Conservation (phyloP, 23 tunicate species). For the Trididemnum miniatum region DNA sequence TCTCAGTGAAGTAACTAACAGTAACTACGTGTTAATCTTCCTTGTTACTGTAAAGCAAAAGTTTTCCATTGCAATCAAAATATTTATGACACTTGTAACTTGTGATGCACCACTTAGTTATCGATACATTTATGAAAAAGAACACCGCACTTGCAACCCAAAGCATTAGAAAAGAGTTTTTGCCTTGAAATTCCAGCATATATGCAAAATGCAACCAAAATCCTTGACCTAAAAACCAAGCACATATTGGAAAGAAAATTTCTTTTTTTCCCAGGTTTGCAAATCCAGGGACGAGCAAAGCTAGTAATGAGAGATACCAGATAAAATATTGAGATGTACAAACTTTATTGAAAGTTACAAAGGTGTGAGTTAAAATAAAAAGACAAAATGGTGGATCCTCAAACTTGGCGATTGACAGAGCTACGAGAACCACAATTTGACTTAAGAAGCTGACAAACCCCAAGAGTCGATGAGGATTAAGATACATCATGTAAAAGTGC, state of each 20-base stretch:
- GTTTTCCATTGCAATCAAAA: conserved; percentile 18
- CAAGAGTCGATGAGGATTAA: conserved; percentile 37
- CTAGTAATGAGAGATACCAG: conserved; percentile 89
- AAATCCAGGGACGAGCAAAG: conserved; percentile 61
- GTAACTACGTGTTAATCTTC: too few species aligned
- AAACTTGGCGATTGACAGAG: conserved; percentile 38
- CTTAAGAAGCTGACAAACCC: conserved; percentile 55
- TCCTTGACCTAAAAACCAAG: conserved; percentile 75
- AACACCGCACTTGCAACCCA: conserved; percentile 66
- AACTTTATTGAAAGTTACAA: conserved; percentile 93
- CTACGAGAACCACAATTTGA: conserved; percentile 41
- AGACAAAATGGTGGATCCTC: conserved; percentile 58
- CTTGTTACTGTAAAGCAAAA: too few species aligned
- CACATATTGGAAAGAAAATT: background rate
- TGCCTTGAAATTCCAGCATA: conserved; percentile 63
- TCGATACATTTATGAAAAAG: conserved; percentile 52
- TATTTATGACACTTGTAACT: conserved; percentile 4
- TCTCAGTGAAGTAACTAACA: too few species aligned
- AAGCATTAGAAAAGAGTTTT: conserved; percentile 48
- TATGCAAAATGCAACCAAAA: conserved; percentile 70
- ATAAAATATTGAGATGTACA: conserved; percentile 95
- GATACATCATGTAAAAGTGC: conserved; percentile 87
- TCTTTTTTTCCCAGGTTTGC: conserved; percentile 10
- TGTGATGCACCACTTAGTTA: conserved; percentile 44
- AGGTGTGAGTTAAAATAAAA: conserved; percentile 66